A percentile compares a stretch with the other conserved stretches of the same genome.
phyloP scores from a whole-genome alignment of 1,140 invertebrate species.

The Antheraea mylitta region DNA sequence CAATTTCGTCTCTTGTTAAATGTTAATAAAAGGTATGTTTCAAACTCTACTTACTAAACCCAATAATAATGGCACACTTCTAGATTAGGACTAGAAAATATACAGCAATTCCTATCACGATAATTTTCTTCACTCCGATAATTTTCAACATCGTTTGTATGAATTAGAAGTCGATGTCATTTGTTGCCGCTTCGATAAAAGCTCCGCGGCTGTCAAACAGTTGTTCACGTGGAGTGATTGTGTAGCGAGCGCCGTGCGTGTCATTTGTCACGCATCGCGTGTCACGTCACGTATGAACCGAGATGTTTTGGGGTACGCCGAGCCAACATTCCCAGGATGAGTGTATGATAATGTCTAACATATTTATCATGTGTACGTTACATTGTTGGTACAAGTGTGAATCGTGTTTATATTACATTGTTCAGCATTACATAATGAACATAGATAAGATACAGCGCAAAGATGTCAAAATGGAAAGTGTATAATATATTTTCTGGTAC shows the following conservation, averaged over 20 bases:
- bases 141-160: neutral
- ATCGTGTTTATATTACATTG: neutral
- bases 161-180: neutral
- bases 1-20: too few species aligned
- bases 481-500: too few species aligned
- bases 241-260: conserved; percentile 9
- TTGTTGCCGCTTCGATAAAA: neutral
- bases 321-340: neutral
- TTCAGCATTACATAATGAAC: neutral
- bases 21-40: too few species aligned
- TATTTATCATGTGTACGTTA: neutral
- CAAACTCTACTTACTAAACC: too few species aligned
- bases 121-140: neutral
- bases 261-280: conserved; percentile 15
- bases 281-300: conserved; percentile 6
- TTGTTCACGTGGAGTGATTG: conserved; percentile 13
- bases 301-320: neutral
- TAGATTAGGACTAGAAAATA: too few species aligned
- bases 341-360: conserved; percentile 2
- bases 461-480: too few species aligned
- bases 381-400: neutral
- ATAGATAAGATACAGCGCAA: too few species aligned
- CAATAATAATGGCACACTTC: too few species aligned
- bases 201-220: conserved; percentile 1
- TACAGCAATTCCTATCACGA: too few species aligned